These are phyloP conservation scores for Hedya salicella DNA, from an alignment of 2,888 invertebrate genomes.

Conservation along the genomic window DNA sequence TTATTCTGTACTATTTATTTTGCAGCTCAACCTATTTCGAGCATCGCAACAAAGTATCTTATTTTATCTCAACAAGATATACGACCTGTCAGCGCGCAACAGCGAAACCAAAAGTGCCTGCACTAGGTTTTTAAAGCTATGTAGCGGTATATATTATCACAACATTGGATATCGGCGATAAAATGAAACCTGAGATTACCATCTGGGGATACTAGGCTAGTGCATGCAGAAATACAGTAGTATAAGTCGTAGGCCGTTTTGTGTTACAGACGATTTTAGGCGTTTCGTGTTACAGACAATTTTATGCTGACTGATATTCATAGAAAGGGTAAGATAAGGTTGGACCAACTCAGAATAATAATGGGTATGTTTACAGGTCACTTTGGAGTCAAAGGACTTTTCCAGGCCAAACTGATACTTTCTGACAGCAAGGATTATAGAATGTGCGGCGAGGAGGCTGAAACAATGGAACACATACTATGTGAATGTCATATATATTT, in stretches of 20 bases:
- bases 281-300: too few species aligned
- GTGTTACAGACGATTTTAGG: too few species aligned
- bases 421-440: too few species aligned
- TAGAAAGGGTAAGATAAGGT: too few species aligned
- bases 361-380: too few species aligned
- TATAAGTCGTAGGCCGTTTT: background rate
- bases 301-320: too few species aligned
- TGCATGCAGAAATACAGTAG: conserved; percentile 7
- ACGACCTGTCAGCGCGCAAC: conserved; percentile 22
- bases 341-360: too few species aligned
- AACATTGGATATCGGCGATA: conserved; percentile 2
- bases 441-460: too few species aligned
- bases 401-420: too few species aligned
- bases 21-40: conserved; percentile 25
- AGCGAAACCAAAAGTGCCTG: conserved; percentile 29
- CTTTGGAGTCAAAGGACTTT: too few species aligned
- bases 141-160: conserved; percentile 23
- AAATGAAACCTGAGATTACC: conserved; percentile 16
- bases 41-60: conserved; percentile 24
- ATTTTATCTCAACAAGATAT: conserved; percentile 27
- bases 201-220: conserved; percentile 9
- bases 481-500: too few species aligned
- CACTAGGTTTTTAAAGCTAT: conserved; percentile 16
- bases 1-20: conserved; percentile 15
- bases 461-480: too few species aligned